Evolutionary conservation across 2,113 vertebrate genomes (phyloP), one percentile per base, ranked within the genome.

Genomic region (Albula goreensis): DNA sequence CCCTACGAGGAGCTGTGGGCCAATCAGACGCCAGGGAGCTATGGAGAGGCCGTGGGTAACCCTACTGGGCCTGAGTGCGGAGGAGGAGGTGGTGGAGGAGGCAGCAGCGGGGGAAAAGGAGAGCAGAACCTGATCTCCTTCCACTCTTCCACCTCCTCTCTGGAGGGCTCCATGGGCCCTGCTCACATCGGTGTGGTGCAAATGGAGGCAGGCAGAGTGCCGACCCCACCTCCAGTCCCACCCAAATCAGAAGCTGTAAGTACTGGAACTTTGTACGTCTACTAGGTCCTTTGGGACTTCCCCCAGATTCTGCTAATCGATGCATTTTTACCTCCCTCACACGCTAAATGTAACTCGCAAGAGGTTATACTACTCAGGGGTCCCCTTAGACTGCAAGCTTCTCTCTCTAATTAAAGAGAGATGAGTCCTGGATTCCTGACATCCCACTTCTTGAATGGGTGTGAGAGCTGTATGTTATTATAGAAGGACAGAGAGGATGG

Each of bases 211-310:
- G 86, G 93, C 0, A 92, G 93, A 85, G 95, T 97, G 78, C 90
- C 95, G 0, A 94, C 92, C 1, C 97, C 98, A 0, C 98, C 98
- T 5, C 98, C 98, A 0, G 96, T 99, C 52, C 98, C 98, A n/a
- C 98, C 98, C 88, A 99, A 99, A 89, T 99, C 98, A 1, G 97
- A 99, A 93, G 98, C 98, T 95, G 98, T 99, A 95, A 98, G 98
- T 96, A 84, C 48, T 9, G 17, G 8, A 10, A 41, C 31, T 41
- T 25, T 52, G 15, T 52, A n/a, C 22, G 4, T 52, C 12, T 56
- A 56, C 53, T 9, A 12, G 6, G 53, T 12, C 53, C 31, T 9
- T 66, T 41, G 31, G 31, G 31, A 41, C 31, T 41, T 41, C 50
- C 15, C 25, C 17, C 50, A 53, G 52, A 51, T n/a, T 52, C 19